Percentiles rank a stretch among this genome's conserved stretches.
phyloP scores from a whole-genome alignment of 2,797 vertebrate genomes.

The Euthynnus affinis region DNA sequence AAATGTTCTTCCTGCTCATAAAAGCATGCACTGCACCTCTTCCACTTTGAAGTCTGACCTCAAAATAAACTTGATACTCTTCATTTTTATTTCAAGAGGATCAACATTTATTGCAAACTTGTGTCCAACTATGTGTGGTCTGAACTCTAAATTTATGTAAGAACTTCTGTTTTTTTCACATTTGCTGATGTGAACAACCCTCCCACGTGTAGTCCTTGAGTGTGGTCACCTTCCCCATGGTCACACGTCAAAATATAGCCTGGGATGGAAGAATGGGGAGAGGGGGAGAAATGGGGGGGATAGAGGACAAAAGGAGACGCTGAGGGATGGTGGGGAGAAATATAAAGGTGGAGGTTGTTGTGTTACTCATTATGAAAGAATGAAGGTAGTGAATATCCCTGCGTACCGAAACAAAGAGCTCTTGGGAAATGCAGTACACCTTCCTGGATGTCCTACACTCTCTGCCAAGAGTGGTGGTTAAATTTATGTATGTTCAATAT shows the following conservation, averaged over 20 bases:
- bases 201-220: constrained; percentile 40
- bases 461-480: neutral
- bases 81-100: constrained; percentile 7
- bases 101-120: neutral
- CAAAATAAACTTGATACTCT: constrained; percentile 11
- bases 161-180: constrained; percentile 1
- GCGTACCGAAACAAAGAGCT: constrained; percentile 31
- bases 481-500: neutral
- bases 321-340: constrained; percentile 30
- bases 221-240: constrained; percentile 51
- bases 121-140: neutral
- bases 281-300: neutral
- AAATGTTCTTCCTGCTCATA: constrained; percentile 14
- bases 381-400: constrained; percentile 47
- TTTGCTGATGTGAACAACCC: constrained; percentile 21
- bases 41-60: constrained; percentile 7
- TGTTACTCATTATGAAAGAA: constrained; percentile 32
- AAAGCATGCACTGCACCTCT: neutral
- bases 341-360: constrained; percentile 28
- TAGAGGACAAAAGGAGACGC: constrained; percentile 54
- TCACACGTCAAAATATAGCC: constrained; percentile 52
- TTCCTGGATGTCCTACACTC: constrained; percentile 6
- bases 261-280: constrained; percentile 9
- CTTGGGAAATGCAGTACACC: constrained; percentile 28
- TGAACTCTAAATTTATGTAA: neutral